These are phyloP conservation scores for Oreohelix idahoensis DNA, from an alignment of 1,140 invertebrate genomes.

Conservation along the genomic window DNA sequence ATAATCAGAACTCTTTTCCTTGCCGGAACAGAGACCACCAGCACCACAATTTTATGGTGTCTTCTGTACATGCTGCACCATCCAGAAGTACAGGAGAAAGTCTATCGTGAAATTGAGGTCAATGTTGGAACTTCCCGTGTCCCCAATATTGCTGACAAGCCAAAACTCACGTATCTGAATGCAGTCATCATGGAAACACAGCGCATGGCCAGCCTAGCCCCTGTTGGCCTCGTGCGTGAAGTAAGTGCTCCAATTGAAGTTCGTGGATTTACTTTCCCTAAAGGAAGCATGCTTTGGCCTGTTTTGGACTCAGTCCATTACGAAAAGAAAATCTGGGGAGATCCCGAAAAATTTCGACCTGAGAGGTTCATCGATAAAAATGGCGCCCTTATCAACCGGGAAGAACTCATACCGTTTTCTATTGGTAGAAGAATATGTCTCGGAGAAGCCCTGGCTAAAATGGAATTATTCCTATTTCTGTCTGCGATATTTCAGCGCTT, in stretches of 20 bases:
- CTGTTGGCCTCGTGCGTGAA: constrained; percentile 64
- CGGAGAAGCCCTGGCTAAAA: background rate
- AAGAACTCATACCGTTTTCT: background rate
- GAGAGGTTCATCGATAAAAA: constrained; percentile 75
- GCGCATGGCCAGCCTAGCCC: constrained; percentile 46
- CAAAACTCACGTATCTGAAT: constrained; percentile 45
- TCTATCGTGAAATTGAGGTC: constrained; percentile 82
- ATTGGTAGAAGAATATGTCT: background rate
- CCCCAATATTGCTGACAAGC: constrained; percentile 38
- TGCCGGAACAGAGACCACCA: constrained; percentile 89
- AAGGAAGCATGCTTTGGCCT: constrained; percentile 49
- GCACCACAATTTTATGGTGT: constrained; percentile 89
- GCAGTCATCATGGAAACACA: constrained; percentile 51
- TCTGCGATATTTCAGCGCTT: background rate
- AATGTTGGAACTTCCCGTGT: constrained; percentile 37
- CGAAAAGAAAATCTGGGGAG: constrained; percentile 75
- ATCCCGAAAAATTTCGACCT: constrained; percentile 81
- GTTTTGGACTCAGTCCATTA: constrained; percentile 59
- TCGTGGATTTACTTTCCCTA: constrained; percentile 64
- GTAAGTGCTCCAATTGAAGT: constrained; percentile 53
- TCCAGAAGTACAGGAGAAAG: constrained; percentile 76
- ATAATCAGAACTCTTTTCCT: constrained; percentile 84
- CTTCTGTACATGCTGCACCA: constrained; percentile 85
- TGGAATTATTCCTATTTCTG: background rate
- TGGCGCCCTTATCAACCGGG: background rate